A percentile compares a stretch with the other conserved stretches of the same genome.
These are phyloP conservation scores for Slavum lentiscoides DNA, from an alignment of 2,888 invertebrate species.

Conservation along the genomic window DNA sequence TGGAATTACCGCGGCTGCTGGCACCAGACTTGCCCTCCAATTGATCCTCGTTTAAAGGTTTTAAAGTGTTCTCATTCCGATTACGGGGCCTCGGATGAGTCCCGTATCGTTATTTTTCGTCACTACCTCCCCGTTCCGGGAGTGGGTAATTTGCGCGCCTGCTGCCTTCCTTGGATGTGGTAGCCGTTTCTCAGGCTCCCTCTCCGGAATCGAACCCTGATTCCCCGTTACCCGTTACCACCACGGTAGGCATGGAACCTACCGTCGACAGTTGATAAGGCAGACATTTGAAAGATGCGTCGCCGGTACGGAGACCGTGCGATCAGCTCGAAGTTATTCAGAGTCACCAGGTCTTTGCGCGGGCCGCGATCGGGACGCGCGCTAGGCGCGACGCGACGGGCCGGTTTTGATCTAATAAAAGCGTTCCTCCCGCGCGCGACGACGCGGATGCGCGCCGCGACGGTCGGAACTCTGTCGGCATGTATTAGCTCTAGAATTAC, in stretches of 20 bases:
- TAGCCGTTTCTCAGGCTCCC: conserved; percentile 59
- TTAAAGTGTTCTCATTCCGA: conserved; percentile 65
- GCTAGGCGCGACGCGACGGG: conserved; percentile 58
- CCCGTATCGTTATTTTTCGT: conserved; percentile 71
- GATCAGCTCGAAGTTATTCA: conserved; percentile 29
- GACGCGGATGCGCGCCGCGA: conserved; percentile 59
- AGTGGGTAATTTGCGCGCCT: conserved; percentile 72
- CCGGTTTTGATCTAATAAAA: conserved; percentile 66
- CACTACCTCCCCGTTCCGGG: conserved; percentile 68
- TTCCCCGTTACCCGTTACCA: conserved; percentile 74
- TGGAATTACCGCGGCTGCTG: conserved; percentile 75
- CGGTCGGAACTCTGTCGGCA: conserved; percentile 64
- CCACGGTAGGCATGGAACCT: conserved; percentile 70
- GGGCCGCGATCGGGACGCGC: conserved; percentile 59
- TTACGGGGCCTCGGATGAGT: conserved; percentile 65
- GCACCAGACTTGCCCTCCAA: conserved; percentile 72
- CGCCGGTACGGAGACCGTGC: conserved; percentile 62
- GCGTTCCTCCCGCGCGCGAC: conserved; percentile 59
- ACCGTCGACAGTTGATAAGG: conserved; percentile 72
- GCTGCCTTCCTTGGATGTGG: conserved; percentile 75
- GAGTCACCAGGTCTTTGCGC: conserved; percentile 57
- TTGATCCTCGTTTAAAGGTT: conserved; percentile 67
- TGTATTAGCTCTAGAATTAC: conserved; percentile 72
- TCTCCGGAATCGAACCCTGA: conserved; percentile 76
- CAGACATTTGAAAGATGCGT: conserved; percentile 70